Percentiles rank a stretch among this genome's conserved stretches.
Conservation (phyloP, 1,140 invertebrate species). For the Achroia grisella region DNA sequence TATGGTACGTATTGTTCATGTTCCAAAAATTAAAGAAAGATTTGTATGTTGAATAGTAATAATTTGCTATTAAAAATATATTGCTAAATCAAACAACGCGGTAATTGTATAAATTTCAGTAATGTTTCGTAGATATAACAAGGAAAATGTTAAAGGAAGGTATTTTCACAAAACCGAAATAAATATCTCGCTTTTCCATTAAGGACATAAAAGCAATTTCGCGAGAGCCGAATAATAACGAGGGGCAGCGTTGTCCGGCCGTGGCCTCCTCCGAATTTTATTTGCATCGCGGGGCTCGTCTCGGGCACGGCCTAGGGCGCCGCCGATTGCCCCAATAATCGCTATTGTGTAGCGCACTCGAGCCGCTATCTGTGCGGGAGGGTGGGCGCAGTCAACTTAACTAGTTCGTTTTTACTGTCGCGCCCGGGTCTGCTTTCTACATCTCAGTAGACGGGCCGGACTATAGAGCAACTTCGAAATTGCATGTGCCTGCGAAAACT, state of each 20-base stretch:
- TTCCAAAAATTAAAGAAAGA: no score
- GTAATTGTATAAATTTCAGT: conserved; percentile 38
- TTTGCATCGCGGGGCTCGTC: conserved; percentile 65
- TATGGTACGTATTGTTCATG: no score
- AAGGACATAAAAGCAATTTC: conserved; percentile 69
- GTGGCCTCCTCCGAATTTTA: conserved; percentile 59
- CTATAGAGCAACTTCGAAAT: conserved; percentile 50
- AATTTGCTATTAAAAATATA: neutral
- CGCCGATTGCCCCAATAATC: conserved; percentile 66
- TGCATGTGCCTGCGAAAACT: conserved; percentile 56
- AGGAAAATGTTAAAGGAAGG: conserved; percentile 53
- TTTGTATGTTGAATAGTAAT: no score
- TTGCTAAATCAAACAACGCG: conserved; percentile 24
- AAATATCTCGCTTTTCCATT: conserved; percentile 73
- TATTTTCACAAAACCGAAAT: conserved; percentile 58
- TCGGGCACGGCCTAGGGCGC: conserved; percentile 43
- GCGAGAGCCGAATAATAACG: conserved; percentile 71
- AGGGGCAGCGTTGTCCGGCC: conserved; percentile 64
- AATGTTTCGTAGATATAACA: conserved; percentile 33
- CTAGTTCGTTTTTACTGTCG: conserved; percentile 3
- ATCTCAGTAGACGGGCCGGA: conserved; percentile 12
- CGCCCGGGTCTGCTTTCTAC: conserved; percentile 1
- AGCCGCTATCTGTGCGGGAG: conserved; percentile 1
- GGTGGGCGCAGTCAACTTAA: conserved; percentile 3
- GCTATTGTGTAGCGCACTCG: conserved; percentile 41